Conservation (phyloP, 2,888 invertebrate genomes). For the Eristalis tenax region DNA sequence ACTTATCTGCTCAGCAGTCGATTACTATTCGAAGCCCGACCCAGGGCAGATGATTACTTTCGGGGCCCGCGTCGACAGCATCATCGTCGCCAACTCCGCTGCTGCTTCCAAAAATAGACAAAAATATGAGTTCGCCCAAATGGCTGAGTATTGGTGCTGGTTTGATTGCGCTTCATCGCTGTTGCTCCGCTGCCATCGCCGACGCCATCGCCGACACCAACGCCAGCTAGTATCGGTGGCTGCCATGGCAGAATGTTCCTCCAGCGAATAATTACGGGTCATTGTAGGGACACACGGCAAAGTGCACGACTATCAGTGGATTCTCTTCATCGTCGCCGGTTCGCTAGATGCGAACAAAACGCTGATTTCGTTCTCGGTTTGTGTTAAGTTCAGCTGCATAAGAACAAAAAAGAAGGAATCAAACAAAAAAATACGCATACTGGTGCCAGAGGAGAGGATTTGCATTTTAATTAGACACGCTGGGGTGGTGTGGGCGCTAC, state of each 20-base stretch:
- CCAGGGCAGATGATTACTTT: constrained; percentile 24
- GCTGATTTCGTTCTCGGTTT: constrained; percentile 48
- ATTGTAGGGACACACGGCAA: constrained; percentile 40
- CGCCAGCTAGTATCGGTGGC: background rate
- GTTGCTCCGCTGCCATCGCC: background rate
- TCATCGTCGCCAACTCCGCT: background rate
- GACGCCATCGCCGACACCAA: background rate
- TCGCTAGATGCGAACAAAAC: constrained; percentile 32
- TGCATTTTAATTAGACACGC: constrained; percentile 66
- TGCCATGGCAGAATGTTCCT: constrained; percentile 38
- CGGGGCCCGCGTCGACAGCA: background rate
- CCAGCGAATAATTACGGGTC: constrained; percentile 69
- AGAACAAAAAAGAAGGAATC: background rate
- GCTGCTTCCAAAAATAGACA: constrained; percentile 55
- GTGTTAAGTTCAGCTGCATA: constrained; percentile 42
- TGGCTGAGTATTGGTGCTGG: constrained; percentile 22
- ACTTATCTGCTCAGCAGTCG: constrained; percentile 41
- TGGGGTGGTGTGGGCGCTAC: constrained; percentile 9
- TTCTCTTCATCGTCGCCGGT: constrained; percentile 14
- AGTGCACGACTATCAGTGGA: constrained; percentile 30
- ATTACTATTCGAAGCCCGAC: constrained; percentile 27
- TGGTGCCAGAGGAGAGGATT: constrained; percentile 44
- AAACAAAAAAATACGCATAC: constrained; percentile 21
- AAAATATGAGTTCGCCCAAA: constrained; percentile 29
- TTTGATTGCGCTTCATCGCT: background rate